A percentile compares a stretch with the other conserved stretches of the same genome.
Evolutionary conservation across 1,140 invertebrate species (phyloP).

Genomic region (Panagrolaimus sp.): DNA sequence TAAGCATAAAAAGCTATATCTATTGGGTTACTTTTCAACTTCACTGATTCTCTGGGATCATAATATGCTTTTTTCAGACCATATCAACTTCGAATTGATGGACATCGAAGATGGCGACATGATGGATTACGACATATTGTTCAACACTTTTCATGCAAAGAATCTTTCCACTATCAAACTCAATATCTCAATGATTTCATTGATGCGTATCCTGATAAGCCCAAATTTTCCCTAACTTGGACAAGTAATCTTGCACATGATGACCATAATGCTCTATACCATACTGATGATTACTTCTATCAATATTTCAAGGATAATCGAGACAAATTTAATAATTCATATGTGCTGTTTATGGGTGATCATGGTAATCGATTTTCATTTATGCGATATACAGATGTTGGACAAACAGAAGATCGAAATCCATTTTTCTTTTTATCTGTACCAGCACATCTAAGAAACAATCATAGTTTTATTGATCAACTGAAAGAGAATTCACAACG

Average conservation of each 20-base stretch:
- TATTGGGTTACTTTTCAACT: too few relatives aligned
- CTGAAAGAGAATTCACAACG: neutral
- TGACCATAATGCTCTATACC: neutral
- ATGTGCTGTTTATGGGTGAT: constrained; percentile 11
- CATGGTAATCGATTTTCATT: neutral
- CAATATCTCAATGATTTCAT: constrained; percentile 14
- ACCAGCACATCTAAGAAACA: neutral
- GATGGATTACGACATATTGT: neutral
- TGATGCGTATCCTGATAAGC: neutral
- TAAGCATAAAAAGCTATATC: too few relatives aligned
- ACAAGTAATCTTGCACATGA: neutral
- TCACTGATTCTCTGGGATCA: too few relatives aligned
- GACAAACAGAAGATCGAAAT: constrained; percentile 5
- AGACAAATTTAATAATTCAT: neutral
- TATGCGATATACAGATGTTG: neutral
- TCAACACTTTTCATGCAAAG: neutral
- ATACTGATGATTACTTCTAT: neutral
- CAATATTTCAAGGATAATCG: neutral
- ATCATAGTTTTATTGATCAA: neutral
- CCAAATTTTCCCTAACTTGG: neutral
- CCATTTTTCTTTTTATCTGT: neutral
- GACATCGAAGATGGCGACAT: neutral
- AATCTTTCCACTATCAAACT: neutral
- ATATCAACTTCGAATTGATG: neutral
- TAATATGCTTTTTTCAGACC: neutral